Conservation (phyloP, 1,140 invertebrate species). For the Pseudomyrmex dendroicus region DNA sequence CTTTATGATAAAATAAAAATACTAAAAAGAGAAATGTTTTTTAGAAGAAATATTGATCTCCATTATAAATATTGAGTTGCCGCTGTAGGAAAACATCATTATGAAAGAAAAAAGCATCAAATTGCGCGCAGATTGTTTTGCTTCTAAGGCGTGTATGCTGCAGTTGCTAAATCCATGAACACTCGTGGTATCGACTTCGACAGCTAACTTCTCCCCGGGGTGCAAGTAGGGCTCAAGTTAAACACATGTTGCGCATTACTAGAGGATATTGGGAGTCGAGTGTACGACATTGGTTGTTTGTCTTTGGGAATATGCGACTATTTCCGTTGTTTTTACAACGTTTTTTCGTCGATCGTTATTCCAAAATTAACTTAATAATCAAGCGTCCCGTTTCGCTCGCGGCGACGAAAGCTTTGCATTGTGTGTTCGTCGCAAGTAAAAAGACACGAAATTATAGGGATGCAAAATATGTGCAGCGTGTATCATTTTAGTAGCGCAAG, state of each 20-base stretch:
- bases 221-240: conserved; percentile 52
- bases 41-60: neutral
- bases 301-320: conserved; percentile 62
- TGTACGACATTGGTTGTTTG: conserved; percentile 67
- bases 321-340: conserved; percentile 53
- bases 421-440: neutral
- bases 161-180: conserved; percentile 58
- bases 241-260: conserved; percentile 72
- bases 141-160: conserved; percentile 17
- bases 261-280: conserved; percentile 56
- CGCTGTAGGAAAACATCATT: neutral
- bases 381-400: neutral
- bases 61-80: neutral
- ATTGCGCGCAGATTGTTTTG: conserved; percentile 26
- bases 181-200: conserved; percentile 58
- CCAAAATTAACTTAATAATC: conserved; percentile 4
- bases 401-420: too few species aligned
- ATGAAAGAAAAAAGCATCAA: neutral
- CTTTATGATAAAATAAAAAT: too few species aligned
- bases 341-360: conserved; percentile 34
- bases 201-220: conserved; percentile 61
- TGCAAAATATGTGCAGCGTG: neutral
- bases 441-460: neutral
- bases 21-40: neutral
- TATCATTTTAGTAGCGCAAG: conserved; percentile 3